Evolutionary conservation across 2,888 invertebrate species (phyloP).

Genomic region (Cancer borealis): DNA sequence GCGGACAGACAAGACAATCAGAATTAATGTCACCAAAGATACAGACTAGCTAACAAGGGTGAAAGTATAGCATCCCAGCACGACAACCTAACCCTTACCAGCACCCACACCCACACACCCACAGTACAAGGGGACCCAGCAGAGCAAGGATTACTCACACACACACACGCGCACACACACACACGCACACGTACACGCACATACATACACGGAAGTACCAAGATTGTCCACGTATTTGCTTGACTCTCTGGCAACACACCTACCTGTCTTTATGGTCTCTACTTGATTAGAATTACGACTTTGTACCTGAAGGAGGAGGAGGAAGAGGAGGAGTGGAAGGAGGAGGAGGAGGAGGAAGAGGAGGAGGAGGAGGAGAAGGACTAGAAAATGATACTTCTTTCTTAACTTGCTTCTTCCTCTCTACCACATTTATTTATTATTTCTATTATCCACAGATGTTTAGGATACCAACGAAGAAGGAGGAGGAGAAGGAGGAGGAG

Average conservation of each 20-base stretch:
- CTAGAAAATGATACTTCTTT: too few relatives aligned
- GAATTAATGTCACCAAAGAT: conserved; percentile 8
- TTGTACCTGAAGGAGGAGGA: neutral
- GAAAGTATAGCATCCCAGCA: neutral
- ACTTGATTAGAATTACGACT: neutral
- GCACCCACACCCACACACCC: neutral
- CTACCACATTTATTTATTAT: too few relatives aligned
- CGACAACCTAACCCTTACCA: neutral
- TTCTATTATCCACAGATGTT: too few relatives aligned
- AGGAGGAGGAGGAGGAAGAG: neutral
- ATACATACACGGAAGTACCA: neutral
- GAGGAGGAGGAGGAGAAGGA: neutral
- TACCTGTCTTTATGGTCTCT: neutral
- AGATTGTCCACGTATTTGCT: neutral
- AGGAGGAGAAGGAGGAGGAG: neutral
- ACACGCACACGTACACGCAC: neutral
- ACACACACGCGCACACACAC: neutral
- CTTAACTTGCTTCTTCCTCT: too few relatives aligned
- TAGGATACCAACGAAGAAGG: neutral
- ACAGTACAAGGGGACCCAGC: neutral
- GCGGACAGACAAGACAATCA: conserved; percentile 29
- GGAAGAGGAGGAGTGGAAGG: neutral
- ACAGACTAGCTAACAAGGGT: neutral
- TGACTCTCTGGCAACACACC: neutral
- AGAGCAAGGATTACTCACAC: neutral